phyloP scores from a whole-genome alignment of 1,140 invertebrate genomes.

The Lasioglossum baleicum region DNA sequence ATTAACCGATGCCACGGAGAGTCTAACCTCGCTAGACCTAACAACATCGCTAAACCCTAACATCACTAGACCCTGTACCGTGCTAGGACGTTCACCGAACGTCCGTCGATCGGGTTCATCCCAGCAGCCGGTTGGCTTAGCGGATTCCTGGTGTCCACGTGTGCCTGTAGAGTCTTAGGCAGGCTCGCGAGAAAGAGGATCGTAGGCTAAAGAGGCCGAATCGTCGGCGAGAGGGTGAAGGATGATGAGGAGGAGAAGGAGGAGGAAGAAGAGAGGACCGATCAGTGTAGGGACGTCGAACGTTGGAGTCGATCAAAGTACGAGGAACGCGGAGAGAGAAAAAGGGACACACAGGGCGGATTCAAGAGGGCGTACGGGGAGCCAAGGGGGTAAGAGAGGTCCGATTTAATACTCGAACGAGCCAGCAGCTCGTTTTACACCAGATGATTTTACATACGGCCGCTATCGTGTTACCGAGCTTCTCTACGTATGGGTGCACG shows the following conservation, averaged over 20 bases:
- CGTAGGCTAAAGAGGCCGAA: too few species aligned
- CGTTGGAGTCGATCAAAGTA: background rate
- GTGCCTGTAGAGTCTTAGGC: conserved; percentile 6
- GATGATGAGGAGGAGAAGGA: background rate
- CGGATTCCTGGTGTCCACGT: conserved; percentile 47
- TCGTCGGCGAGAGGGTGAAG: background rate
- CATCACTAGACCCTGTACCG: conserved; percentile 14
- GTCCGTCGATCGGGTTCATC: conserved; percentile 20
- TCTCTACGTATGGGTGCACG: conserved; percentile 45
- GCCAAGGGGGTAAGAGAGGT: conserved; percentile 53
- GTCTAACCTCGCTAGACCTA: background rate
- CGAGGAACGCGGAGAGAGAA: conserved; percentile 31
- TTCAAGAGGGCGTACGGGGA: conserved; percentile 38
- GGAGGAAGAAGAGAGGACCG: background rate
- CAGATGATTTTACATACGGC: conserved; percentile 77
- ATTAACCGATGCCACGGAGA: too few species aligned
- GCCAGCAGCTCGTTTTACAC: conserved; percentile 78
- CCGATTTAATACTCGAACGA: conserved; percentile 79
- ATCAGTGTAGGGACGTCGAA: too few species aligned
- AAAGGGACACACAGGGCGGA: conserved; percentile 41
- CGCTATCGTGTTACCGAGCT: conserved; percentile 77
- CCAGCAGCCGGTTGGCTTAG: conserved; percentile 16
- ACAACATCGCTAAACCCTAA: conserved; percentile 51
- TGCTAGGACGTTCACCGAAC: conserved; percentile 1
- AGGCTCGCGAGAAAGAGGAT: too few species aligned